Base-by-base conservation (phyloP, 1,140 invertebrate species). In the Drosophila willistoni region DNA sequence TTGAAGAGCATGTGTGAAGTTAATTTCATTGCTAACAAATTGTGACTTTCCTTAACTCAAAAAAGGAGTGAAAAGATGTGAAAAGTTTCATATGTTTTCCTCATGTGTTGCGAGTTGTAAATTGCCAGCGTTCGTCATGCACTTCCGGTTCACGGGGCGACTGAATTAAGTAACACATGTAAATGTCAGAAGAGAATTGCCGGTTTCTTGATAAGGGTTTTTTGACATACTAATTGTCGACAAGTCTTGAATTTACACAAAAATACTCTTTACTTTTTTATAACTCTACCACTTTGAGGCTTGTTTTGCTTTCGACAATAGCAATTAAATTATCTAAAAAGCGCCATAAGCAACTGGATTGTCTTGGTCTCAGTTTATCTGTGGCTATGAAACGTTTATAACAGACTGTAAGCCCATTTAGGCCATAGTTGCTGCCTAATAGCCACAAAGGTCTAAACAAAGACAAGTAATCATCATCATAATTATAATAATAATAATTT, bases 51-150 rank as follows among this genome's bases (percentile, higher is more conserved):
- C 34, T 12, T 36, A 3, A 29, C 34, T 36, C 10, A 0, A 36
- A 10, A 3, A 12, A 5, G 34, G 9, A 4, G 34, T 34, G 14
- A 7, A 33, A 10, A 9, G 12, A 29, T 33, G 14, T 22, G 34
- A 13, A 59, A 59, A 36, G 13, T 36, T 54, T 71, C 55, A 65
- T 68, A 61, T 65, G 74, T 47, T 44, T 55, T 74, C 74, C 77
- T 77, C 74, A 63, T 67, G 60, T 66, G 74, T 56, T 64, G 54
- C 65, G 66, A 47, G 44, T 64, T 55, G 71, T 63, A 74, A 73
- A 66, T 69, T 77, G 59, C 44, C 10, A 22, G 69, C 67, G 22
- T 47, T 68, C 69, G 82, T 67, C 82, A 77, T 86, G 82, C 82
- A 87, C 63, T 79, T 83, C 82, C 84, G 64, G 64, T 62, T 59